phyloP scores from a whole-genome alignment of 2,797 vertebrate genomes.

The Protosalanx chinensis region DNA sequence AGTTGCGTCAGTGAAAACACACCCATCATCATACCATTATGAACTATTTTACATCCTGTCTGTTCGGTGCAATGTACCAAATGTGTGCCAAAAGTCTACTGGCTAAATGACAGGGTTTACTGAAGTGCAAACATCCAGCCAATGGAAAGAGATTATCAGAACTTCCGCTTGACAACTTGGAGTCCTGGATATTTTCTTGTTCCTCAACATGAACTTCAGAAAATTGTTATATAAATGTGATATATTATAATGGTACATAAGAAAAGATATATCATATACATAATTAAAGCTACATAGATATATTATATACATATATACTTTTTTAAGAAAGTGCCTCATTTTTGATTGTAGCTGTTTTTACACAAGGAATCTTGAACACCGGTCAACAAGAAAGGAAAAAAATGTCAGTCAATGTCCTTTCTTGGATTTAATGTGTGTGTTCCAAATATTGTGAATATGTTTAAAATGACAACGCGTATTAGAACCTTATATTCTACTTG shows the following conservation, averaged over 20 bases:
- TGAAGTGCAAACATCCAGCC: slow-evolving; percentile 35
- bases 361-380: slow-evolving; percentile 70
- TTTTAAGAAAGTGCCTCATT: slow-evolving; percentile 82
- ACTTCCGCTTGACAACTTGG: slow-evolving; percentile 50
- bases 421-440: slow-evolving; percentile 50
- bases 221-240: slow-evolving; percentile 64
- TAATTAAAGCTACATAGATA: slow-evolving; percentile 70
- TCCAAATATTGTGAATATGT: slow-evolving; percentile 50
- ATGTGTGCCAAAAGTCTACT: slow-evolving; percentile 71
- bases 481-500: slow-evolving; percentile 54
- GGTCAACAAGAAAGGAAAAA: slow-evolving; percentile 63
- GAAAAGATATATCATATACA: slow-evolving; percentile 70
- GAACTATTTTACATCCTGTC: slow-evolving; percentile 54
- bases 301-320: slow-evolving; percentile 66
- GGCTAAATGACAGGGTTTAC: slow-evolving; percentile 35
- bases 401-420: slow-evolving; percentile 47
- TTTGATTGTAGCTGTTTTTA: slow-evolving; percentile 84
- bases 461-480: slow-evolving; percentile 50
- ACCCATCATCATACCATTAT: slow-evolving; percentile 42
- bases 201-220: slow-evolving; percentile 30
- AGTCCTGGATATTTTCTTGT: slow-evolving; percentile 44
- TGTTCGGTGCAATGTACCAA: slow-evolving; percentile 65
- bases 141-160: slow-evolving; percentile 42
- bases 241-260: slow-evolving; percentile 71
- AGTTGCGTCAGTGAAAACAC: slow-evolving; percentile 31